Conservation (phyloP, 2,888 invertebrate genomes). For the Phyto melanocephala region DNA sequence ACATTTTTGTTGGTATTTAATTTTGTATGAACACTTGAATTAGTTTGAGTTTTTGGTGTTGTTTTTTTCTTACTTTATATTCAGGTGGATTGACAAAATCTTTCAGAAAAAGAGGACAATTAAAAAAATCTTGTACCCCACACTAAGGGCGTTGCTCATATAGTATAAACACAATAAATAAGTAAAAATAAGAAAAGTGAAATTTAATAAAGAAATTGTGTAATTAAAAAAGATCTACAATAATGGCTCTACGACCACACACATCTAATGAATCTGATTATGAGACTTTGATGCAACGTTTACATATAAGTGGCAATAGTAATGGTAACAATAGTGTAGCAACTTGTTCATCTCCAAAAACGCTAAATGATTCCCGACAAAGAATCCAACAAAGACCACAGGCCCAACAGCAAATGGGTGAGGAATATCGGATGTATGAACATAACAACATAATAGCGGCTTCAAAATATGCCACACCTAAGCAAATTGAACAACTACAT, state of each 20-base stretch:
- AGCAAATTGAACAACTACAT: conserved; percentile 80
- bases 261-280: conserved; percentile 71
- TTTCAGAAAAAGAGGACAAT: conserved; percentile 54
- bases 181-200: too few relatives aligned
- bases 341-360: conserved; percentile 41
- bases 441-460: conserved; percentile 87
- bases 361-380: conserved; percentile 43
- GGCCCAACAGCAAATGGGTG: conserved; percentile 79
- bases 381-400: conserved; percentile 51
- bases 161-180: not conserved
- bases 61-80: conserved; percentile 48
- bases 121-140: conserved; percentile 51
- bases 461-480: conserved; percentile 88
- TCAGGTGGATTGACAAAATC: conserved; percentile 55
- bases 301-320: conserved; percentile 70
- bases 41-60: conserved; percentile 45
- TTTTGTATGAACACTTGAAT: conserved; percentile 46
- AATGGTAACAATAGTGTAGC: conserved; percentile 48
- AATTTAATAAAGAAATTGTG: not conserved
- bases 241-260: conserved; percentile 64
- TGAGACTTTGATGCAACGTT: conserved; percentile 75
- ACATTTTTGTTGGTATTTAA: not conserved
- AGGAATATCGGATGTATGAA: conserved; percentile 82
- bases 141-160: conserved; percentile 56
- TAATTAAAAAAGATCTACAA: conserved; percentile 37